These are phyloP conservation scores for Cydia strobilella DNA, from an alignment of 1,140 invertebrate species.

Conservation along the genomic window DNA sequence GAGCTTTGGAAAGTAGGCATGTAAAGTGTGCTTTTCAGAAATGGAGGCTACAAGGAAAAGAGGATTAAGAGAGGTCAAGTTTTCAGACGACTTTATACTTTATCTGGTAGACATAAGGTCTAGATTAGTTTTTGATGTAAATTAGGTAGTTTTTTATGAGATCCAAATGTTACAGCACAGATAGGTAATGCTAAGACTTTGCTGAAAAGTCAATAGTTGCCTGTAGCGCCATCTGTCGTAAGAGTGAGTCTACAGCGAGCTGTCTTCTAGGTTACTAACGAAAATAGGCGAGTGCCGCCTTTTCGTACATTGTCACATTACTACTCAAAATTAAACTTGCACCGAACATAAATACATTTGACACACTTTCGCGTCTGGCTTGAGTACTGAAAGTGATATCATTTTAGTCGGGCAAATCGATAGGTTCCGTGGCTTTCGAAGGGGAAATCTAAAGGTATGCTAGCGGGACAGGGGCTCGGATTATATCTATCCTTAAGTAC, in stretches of 20 bases:
- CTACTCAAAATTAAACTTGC: conserved; percentile 24
- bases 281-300: conserved; percentile 42
- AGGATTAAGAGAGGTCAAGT: background rate
- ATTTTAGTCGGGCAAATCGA: conserved; percentile 1
- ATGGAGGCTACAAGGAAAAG: background rate
- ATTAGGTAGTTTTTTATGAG: background rate
- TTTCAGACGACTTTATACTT: background rate
- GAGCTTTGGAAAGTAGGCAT: conserved; percentile 2
- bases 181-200: conserved; percentile 7
- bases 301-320: conserved; percentile 29
- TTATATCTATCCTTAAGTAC: conserved; percentile 70
- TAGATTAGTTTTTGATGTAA: background rate
- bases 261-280: conserved; percentile 43
- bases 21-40: conserved; percentile 11
- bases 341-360: conserved; percentile 26
- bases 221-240: conserved; percentile 56
- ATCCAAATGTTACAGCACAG: conserved; percentile 12
- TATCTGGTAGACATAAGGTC: background rate
- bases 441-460: background rate
- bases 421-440: background rate
- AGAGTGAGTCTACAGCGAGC: conserved; percentile 28
- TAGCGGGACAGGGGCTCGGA: conserved; percentile 46
- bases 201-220: conserved; percentile 53
- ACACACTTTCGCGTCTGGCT: conserved; percentile 18
- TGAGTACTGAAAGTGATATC: conserved; percentile 18